Evolutionary conservation across 2,113 vertebrate species (phyloP), one percentile per base, ranked within the genome.

Genomic region (Phyllostomus hastatus): DNA sequence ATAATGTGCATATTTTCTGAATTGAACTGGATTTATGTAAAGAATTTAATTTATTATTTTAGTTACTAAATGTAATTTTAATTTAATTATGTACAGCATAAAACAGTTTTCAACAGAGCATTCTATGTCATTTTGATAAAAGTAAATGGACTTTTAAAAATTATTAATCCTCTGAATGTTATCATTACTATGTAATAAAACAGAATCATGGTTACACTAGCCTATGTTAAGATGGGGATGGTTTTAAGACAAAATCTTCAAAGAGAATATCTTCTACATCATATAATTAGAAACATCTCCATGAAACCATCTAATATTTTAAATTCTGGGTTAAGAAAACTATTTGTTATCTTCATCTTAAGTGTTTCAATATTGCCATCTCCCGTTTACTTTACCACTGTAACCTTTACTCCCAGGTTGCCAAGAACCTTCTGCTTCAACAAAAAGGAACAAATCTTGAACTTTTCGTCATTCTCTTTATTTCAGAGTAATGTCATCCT

Each of bases 401-500:
- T 61, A 72, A 43, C 38, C 64, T 84, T 85, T 73, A 64, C 54
- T 93, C 26, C 19, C 52, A 90, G 38, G 24, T 66, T 90, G 26
- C 72, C 64, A 85, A n/a, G 57, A 52, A 31, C 48, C 52, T 89
- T 5, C 64, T 38, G 15, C 72, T 80, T 95, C 33, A 67, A 43
- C 57, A 67, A 24, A 20, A 28, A 48, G 2, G 3, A 52, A 24
- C 4, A 76, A 28, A 35, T 88, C 46, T 95, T 94, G 46, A 95
- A 8, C 35, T 83, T 79, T 14, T 57, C 10, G 2, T 17, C 97
- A 15, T 97, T 85, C 50, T 96, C 97, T 97, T 93, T 92, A 31
- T 95, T 97, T 90, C 97, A 99, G 99, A 99, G 98, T 95, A 99
- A 99, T 95, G 98, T 98, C 2, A 98, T 99, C 90, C 97, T 99